These are phyloP conservation scores for Pachypsylla venusta DNA, from an alignment of 1,140 invertebrate genomes.

Conservation along the genomic window DNA sequence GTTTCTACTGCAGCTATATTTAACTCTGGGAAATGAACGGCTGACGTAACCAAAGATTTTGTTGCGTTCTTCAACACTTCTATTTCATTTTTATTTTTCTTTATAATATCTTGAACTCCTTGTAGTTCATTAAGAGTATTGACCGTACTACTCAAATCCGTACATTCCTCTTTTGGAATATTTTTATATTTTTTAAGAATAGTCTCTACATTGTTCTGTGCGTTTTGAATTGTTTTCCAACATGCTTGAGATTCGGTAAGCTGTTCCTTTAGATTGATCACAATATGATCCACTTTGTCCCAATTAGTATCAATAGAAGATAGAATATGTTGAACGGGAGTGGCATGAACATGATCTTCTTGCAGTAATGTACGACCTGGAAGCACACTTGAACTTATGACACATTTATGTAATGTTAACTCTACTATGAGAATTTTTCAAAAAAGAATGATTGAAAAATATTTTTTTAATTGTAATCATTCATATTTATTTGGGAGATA, in stretches of 20 bases:
- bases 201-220: background rate
- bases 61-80: conserved; percentile 59
- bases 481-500: too few relatives aligned
- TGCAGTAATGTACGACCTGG: conserved; percentile 54
- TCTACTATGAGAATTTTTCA: too few relatives aligned
- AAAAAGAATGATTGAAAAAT: too few relatives aligned
- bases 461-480: too few relatives aligned
- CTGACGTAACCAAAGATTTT: conserved; percentile 49
- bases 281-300: conserved; percentile 52
- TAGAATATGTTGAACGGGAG: conserved; percentile 58
- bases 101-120: conserved; percentile 32
- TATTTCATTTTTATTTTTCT: conserved; percentile 52
- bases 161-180: background rate
- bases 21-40: conserved; percentile 57
- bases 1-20: conserved; percentile 41
- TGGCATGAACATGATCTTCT: conserved; percentile 60
- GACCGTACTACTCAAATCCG: background rate
- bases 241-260: conserved; percentile 38
- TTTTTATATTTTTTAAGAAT: conserved; percentile 5
- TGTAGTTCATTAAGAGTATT: background rate
- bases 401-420: too few relatives aligned
- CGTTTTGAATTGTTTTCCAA: background rate
- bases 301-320: conserved; percentile 59
- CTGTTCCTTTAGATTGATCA: conserved; percentile 44
- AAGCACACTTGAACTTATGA: too few relatives aligned